phyloP scores from a whole-genome alignment of 2,113 vertebrate species.

The Rhynchomys soricoides region DNA sequence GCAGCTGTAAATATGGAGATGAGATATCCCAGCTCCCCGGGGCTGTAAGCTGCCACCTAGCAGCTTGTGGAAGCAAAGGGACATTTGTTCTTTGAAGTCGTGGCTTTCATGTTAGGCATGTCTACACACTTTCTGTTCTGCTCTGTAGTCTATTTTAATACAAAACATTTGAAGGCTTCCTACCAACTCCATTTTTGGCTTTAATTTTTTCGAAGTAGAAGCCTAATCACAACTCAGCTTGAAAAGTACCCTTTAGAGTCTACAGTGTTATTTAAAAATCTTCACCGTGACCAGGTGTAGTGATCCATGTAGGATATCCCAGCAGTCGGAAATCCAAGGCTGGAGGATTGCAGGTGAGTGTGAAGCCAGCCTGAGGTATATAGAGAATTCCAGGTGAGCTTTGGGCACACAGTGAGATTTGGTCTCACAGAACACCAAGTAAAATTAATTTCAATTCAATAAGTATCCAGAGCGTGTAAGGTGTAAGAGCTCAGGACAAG shows the following conservation, averaged over 20 bases:
- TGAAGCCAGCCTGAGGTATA: neutral
- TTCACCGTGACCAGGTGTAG: neutral
- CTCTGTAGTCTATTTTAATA: constrained; percentile 40
- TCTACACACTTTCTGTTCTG: constrained; percentile 25
- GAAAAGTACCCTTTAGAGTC: neutral
- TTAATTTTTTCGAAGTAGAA: constrained; percentile 15
- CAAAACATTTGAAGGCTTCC: neutral
- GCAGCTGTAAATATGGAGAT: rapidly evolving
- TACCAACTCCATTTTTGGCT: constrained; percentile 12
- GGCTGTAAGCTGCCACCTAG: neutral
- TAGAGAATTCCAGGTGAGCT: neutral
- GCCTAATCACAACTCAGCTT: neutral
- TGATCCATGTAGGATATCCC: neutral
- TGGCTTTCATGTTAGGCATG: constrained; percentile 45
- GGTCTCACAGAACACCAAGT: neutral
- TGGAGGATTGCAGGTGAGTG: neutral
- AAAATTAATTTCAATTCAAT: neutral
- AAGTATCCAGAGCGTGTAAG: neutral
- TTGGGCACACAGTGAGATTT: neutral
- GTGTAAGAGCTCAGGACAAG: neutral
- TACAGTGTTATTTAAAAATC: neutral
- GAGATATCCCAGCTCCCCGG: rapidly evolving
- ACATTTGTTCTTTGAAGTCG: neutral
- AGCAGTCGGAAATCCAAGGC: neutral
- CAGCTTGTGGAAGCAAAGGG: constrained; percentile 7